Percentiles rank a stretch among this genome's conserved stretches.
Conservation (phyloP, 2,113 vertebrate genomes). For the Sakesphorus luctuosus region DNA sequence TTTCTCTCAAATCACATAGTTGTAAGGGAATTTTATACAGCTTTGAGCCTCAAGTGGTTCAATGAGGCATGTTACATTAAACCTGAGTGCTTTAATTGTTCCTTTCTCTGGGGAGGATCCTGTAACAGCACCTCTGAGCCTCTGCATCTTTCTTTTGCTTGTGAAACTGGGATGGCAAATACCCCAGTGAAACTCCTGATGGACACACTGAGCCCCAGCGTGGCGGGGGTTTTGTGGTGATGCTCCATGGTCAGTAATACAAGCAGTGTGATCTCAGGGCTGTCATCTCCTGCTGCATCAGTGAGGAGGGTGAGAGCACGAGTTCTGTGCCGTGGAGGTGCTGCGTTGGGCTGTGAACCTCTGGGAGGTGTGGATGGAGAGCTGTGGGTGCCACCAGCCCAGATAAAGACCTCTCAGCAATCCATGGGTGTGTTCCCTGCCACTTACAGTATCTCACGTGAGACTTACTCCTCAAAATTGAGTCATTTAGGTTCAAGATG, state of each 20-base stretch:
- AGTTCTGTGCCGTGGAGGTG: not conserved
- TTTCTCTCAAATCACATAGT: not conserved
- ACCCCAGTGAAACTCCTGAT: not conserved
- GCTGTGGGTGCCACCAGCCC: not conserved
- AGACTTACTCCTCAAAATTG: not conserved
- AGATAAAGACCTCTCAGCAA: not conserved
- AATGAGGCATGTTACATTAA: not conserved
- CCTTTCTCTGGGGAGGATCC: not conserved
- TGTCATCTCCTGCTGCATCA: not conserved
- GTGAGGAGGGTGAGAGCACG: rapidly evolving
- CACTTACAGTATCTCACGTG: not conserved
- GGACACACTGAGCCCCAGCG: rapidly evolving
- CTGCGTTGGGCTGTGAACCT: rapidly evolving
- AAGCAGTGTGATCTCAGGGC: not conserved
- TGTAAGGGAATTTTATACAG: not conserved
- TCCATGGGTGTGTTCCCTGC: not conserved
- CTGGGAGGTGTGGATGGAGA: not conserved
- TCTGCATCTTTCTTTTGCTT: not conserved
- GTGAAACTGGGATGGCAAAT: not conserved
- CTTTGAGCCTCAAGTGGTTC: not conserved
- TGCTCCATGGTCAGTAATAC: rapidly evolving
- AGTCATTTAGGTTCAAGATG: not conserved
- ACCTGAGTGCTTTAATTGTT: not conserved
- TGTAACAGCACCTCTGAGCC: not conserved
- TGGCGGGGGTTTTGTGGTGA: not conserved